Base-by-base conservation (phyloP, 2,888 invertebrate species). In the Limulus polyphemus region DNA sequence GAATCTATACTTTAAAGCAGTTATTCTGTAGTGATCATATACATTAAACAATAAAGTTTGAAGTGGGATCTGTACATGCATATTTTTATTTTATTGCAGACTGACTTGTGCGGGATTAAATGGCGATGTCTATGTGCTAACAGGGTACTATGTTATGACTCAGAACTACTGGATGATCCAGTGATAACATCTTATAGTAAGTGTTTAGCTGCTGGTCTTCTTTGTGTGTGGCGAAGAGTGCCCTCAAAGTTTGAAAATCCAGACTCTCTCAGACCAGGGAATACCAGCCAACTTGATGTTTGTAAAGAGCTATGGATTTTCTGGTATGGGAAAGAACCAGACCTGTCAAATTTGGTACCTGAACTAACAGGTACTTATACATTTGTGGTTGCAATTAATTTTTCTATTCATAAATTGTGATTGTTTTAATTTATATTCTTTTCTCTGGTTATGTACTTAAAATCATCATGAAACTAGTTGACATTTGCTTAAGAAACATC, bases 81-180 rank as follows among this genome's bases (percentile, higher is more conserved):
- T n/a, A n/a, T n/a, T n/a, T n/a, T n/a, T 59, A 48, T 55, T 60
- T 65, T 63, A 70, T 67, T 70, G 68, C 72, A 98, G 97, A 97
- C 98, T 80, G 98, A 99, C 83, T 84, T 97, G 77, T 91, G 92
- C 83, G 97, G 97, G 77, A 97, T 98, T 81, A 94, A 94, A 90
- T 97, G 97, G 97, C 90, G 91, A 83, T 92, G 91, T 80, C 83
- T 88, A 75, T 87, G 88, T 77, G 89, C 88, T 83, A 87, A 87
- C 76, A 89, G 88, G 79, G 65, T 68, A 49, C 77, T 68, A 58
- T n/a, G n/a, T n/a, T n/a, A n/a, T n/a, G 67, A 67, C 57, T 67
- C 61, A 57, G 74, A 74, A 55, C 89, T 90, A 68, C 82, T 90
- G 74, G 88, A 89, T 73, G 92, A 92, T 81, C 93, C 91, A 69